Conservation (phyloP, 2,113 vertebrate genomes). For the Columba livia region DNA sequence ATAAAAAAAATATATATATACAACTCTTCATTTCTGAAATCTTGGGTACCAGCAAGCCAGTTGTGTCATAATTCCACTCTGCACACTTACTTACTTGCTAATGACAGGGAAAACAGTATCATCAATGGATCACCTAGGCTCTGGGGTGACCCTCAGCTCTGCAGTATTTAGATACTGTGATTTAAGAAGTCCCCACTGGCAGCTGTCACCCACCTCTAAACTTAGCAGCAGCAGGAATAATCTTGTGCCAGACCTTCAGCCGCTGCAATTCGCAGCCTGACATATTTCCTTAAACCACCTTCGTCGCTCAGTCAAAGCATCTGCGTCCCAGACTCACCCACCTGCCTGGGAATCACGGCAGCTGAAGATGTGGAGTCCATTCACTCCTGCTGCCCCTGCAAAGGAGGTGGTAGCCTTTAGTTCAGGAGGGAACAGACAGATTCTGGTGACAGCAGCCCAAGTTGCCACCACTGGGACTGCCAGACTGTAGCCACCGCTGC, state of each 20-base stretch:
- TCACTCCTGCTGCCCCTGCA: not conserved
- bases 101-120: not conserved
- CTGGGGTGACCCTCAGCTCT: not conserved
- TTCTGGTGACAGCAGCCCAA: not conserved
- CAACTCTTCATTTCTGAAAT: not conserved
- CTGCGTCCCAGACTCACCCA: not conserved
- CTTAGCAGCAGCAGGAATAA: conserved; percentile 46
- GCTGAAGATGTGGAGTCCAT: not conserved
- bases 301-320: not conserved
- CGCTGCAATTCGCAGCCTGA: conserved; percentile 5
- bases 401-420: not conserved
- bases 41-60: not conserved
- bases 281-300: conserved; percentile 51
- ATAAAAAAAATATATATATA: not conserved
- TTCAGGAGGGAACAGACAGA: not conserved
- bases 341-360: not conserved
- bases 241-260: conserved; percentile 32
- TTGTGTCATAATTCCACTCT: not conserved
- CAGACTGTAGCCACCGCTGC: not conserved
- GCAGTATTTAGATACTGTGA: conserved; percentile 16
- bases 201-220: conserved; percentile 57
- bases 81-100: not conserved
- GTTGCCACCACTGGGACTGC: accelerated
- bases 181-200: conserved; percentile 42
- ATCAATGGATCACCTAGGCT: not conserved